Conservation (phyloP, 2,113 vertebrate genomes). For the Sorex fumeus region DNA sequence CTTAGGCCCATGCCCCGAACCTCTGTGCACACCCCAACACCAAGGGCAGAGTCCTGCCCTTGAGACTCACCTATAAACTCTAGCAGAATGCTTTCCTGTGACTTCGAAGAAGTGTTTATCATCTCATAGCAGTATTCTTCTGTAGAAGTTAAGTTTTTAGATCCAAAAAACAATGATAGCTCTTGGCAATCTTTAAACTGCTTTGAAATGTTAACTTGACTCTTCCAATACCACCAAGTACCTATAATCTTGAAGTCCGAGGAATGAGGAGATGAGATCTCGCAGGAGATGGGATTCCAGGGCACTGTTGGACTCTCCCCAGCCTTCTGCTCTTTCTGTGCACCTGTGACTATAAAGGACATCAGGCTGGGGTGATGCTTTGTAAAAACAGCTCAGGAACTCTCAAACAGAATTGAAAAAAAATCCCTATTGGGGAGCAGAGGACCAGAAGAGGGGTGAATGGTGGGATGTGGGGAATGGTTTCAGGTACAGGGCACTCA, state of each 20-base stretch:
- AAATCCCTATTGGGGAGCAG: not conserved
- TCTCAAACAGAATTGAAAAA: not conserved
- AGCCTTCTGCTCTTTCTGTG: not conserved
- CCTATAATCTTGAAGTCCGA: not conserved
- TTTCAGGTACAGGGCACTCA: not conserved
- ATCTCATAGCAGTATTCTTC: conserved; percentile 44
- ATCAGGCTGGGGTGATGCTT: not conserved
- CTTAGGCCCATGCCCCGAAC: not conserved
- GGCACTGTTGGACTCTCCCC: not conserved
- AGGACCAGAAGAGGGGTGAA: no score
- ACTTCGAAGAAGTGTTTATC: conserved; percentile 5
- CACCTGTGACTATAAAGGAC: conserved; percentile 36
- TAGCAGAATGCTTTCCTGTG: not conserved
- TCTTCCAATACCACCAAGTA: not conserved
- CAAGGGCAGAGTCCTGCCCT: not conserved
- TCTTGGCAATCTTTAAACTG: not conserved
- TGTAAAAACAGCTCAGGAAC: not conserved
- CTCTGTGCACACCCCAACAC: not conserved
- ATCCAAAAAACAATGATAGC: not conserved
- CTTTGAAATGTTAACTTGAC: not conserved
- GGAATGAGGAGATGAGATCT: accelerated
- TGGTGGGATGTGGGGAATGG: no score
- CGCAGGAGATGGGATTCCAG: conserved; percentile 20
- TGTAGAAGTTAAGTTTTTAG: not conserved
- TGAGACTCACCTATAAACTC: conserved; percentile 39